phyloP scores from a whole-genome alignment of 2,888 invertebrate genomes.

The Entomobrya multifasciata region DNA sequence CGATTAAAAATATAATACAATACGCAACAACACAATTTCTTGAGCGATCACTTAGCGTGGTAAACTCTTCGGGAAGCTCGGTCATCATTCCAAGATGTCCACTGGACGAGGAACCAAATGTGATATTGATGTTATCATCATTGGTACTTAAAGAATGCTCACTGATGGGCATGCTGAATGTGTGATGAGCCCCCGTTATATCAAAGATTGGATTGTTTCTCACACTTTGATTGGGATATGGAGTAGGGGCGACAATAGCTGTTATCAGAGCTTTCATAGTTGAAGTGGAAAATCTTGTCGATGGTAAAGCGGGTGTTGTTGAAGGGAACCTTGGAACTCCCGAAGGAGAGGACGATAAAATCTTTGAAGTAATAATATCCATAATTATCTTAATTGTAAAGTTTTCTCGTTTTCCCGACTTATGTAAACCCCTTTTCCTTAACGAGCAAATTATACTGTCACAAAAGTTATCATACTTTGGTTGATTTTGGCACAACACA shows the following conservation, averaged over 20 bases:
- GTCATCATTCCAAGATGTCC: background rate
- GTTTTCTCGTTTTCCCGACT: background rate
- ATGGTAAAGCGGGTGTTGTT: background rate
- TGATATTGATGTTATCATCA: background rate
- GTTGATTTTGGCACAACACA: background rate
- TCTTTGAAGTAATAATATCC: background rate
- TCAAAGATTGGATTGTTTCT: slow-evolving; percentile 26
- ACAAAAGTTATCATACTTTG: background rate
- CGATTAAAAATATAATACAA: slow-evolving; percentile 85
- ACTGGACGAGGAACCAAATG: background rate
- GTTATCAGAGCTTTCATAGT: slow-evolving; percentile 17
- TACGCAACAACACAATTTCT: slow-evolving; percentile 84
- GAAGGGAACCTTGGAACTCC: background rate
- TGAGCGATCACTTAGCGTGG: slow-evolving; percentile 70
- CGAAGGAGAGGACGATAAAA: background rate
- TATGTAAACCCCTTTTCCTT: background rate
- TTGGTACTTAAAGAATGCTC: background rate
- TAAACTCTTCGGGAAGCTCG: slow-evolving; percentile 65
- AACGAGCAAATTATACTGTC: slow-evolving; percentile 13
- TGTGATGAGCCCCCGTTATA: background rate
- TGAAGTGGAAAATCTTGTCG: background rate
- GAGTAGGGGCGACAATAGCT: slow-evolving; percentile 15
- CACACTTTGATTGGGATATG: slow-evolving; percentile 46
- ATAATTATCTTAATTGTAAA: slow-evolving; percentile 1
- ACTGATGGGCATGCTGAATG: slow-evolving; percentile 19